These are phyloP conservation scores for Trachelus iudaicus DNA, from an alignment of 2,888 invertebrate species.

Conservation along the genomic window DNA sequence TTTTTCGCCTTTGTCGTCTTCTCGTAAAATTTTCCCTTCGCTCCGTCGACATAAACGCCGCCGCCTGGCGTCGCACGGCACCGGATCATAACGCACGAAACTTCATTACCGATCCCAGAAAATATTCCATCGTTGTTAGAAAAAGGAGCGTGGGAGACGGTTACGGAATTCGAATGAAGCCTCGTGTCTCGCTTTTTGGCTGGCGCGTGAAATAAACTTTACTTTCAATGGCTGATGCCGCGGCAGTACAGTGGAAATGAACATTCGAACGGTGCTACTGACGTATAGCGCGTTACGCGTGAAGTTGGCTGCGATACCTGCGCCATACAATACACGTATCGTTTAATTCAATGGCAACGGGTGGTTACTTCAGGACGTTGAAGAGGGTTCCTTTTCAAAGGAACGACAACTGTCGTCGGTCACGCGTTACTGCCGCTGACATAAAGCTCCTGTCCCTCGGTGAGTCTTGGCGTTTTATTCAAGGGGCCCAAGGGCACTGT, in stretches of 20 bases:
- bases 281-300: neutral
- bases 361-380: neutral
- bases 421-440: neutral
- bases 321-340: neutral
- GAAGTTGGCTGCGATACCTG: neutral
- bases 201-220: neutral
- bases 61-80: neutral
- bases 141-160: neutral
- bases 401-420: neutral
- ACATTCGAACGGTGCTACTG: neutral
- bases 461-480: neutral
- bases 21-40: neutral
- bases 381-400: neutral
- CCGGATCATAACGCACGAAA: neutral
- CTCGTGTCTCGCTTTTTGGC: neutral
- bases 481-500: neutral
- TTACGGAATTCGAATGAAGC: neutral
- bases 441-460: neutral
- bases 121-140: neutral
- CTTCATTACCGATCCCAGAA: neutral
- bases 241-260: neutral
- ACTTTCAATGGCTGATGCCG: neutral
- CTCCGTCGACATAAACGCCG: neutral
- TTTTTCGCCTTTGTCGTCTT: neutral
- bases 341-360: neutral